A percentile compares a stretch with the other conserved stretches of the same genome.
Evolutionary conservation across 2,888 invertebrate species (phyloP).

Genomic region (Scelioninae gen. 1): DNA sequence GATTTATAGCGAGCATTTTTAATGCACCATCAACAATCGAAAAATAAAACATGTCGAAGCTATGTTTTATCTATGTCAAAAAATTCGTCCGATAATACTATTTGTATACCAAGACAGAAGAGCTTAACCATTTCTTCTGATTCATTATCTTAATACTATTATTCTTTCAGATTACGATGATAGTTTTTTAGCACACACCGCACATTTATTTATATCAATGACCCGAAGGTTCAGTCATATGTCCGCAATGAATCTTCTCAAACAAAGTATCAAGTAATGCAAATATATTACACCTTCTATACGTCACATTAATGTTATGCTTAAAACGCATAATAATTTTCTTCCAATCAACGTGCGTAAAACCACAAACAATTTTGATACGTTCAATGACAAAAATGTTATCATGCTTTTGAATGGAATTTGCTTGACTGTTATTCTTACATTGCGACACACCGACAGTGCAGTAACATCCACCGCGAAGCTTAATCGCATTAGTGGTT

Average conservation of each 20-base stretch:
- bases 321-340: conserved; percentile 39
- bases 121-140: background rate
- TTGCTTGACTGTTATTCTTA: conserved; percentile 23
- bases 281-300: conserved; percentile 30
- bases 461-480: conserved; percentile 42
- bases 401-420: conserved; percentile 10
- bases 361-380: conserved; percentile 25
- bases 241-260: conserved; percentile 28
- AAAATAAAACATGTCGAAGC: conserved; percentile 1
- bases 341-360: conserved; percentile 28
- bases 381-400: conserved; percentile 29
- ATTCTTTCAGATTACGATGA: conserved; percentile 8
- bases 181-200: background rate
- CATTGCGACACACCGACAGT: conserved; percentile 18
- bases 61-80: background rate
- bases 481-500: conserved; percentile 60
- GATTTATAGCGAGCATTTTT: conserved; percentile 32
- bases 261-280: conserved; percentile 32
- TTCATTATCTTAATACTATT: conserved; percentile 18
- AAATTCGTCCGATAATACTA: conserved; percentile 1
- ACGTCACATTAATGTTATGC: conserved; percentile 29
- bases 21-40: conserved; percentile 4
- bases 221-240: conserved; percentile 11
- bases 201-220: conserved; percentile 33
- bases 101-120: conserved; percentile 1